Evolutionary conservation across 1,140 invertebrate species (phyloP), one percentile per base, ranked within the genome.

Genomic region (Mylabris phalerata): DNA sequence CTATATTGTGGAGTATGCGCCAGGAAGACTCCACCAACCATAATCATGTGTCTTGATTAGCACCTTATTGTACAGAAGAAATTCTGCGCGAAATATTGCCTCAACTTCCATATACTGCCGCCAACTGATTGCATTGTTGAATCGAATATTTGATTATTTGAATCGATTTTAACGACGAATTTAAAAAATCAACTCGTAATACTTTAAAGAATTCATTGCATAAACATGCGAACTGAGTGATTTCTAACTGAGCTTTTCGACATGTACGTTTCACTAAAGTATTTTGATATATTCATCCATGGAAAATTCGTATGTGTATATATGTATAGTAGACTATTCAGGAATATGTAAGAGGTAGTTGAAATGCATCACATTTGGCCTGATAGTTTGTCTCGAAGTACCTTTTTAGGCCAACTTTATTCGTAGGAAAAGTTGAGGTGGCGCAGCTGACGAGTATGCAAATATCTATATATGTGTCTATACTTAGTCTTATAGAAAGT

Each of bases 41-140:
- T 72, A 73, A 73, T 73, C 72, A 67, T 73, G 72, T 69, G 71
- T 73, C 72, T 73, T 73, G 72, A 73, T 73, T 73, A 73, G 72
- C 69, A 65, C 67, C 71, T 65, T 72, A 19, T 73, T 73, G 71
- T 73, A 67, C 64, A 71, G 68, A 72, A 72, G 70, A 72, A 69
- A 70, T 61, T 67, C 66, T 65, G 55, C 59, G 58, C 64, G 59
- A 48, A 44, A 55, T 55, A 47, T 55, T 48, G 47, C 47, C 47
- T 44, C 52, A 55, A 25, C 38, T 25, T 11, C 52, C 52, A 45
- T 55, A 55, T 41, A 19, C 13, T 44, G 47, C 44, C 46, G 27
- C 48, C 51, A 42, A 54, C 51, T 54, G 51, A 54, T 54, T 54
- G 45, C 51, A 54, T 46, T 54, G 43, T 46, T 42, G 51, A 45